Evolutionary conservation across 2,888 invertebrate species (phyloP), one percentile per base, ranked within the genome.

Genomic region (Stegana nigrithorax): DNA sequence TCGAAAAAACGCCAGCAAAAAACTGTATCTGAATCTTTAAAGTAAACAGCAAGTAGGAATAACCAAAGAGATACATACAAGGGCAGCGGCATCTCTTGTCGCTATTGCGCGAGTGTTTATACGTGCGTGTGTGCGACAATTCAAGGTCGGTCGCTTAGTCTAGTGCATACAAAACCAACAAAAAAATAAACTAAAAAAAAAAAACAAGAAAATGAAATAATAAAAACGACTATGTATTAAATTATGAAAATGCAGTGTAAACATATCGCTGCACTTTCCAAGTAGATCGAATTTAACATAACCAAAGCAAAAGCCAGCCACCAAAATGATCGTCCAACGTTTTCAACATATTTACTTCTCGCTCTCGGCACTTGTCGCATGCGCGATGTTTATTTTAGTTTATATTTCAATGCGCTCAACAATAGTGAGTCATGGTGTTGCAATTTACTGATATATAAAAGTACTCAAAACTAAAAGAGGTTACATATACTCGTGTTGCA

Each of bases 271-370:
- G 12, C 32, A 10, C 10, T 12, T 32, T 5, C 32, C 10, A 32
- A 12, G 2, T n/a, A 32, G 14, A 50, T 50, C 45, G 17, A 45
- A 45, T 45, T 14, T 21, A 10, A 45, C 2, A 45, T 14, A 21
- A 5, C 2, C 12, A 21, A 12, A 6, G 17, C 19, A 21, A 5
- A 21, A 21, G 5, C 19, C 45, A 45, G 12, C 21, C n/a, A n/a
- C 60, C 23, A 67, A 63, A 57, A 77, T 77, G 77, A 62, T 77
- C 63, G 65, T 73, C 10, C 68, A 73, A 14, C 82, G 83, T 57
- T 75, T 75, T 62, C 82, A 82, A 67, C 81, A 79, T 68, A 69
- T 83, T 61, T 84, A 84, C 67, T 84, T 84, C 66, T 67, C 80
- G 53, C 70, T 84, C 25, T 83, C 84, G 56, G 84, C 77, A 3